A percentile compares a stretch with the other conserved stretches of the same genome.
phyloP scores from a whole-genome alignment of 2,113 vertebrate genomes.

The Mirza zaza region DNA sequence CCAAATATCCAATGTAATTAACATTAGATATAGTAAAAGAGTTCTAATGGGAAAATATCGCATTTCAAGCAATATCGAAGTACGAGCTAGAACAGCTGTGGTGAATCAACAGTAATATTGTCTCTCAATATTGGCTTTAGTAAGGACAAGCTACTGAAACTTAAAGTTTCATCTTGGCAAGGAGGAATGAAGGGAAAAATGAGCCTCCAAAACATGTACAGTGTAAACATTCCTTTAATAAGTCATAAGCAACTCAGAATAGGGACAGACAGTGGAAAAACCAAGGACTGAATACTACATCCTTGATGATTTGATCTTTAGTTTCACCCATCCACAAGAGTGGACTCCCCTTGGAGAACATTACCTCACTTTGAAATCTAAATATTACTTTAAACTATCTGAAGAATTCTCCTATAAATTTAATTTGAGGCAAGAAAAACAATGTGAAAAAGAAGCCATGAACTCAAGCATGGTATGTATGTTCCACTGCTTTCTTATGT shows the following conservation, averaged over 20 bases:
- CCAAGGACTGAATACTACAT: background rate
- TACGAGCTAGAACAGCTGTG: background rate
- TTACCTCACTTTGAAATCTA: background rate
- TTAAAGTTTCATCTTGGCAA: background rate
- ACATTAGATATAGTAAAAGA: background rate
- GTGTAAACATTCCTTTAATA: background rate
- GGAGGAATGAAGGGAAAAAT: background rate
- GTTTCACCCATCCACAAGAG: background rate
- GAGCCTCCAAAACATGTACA: background rate
- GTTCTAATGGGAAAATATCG: background rate
- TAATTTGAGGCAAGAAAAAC: background rate
- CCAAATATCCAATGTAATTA: background rate
- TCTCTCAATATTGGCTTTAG: background rate
- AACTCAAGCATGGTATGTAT: background rate
- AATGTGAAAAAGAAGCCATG: background rate
- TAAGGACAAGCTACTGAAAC: background rate
- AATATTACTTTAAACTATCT: conserved; percentile 76
- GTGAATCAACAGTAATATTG: background rate
- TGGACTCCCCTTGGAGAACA: background rate
- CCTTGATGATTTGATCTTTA: background rate
- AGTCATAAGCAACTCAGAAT: background rate
- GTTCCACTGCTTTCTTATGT: background rate
- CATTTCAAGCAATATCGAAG: background rate
- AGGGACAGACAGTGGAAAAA: too few relatives aligned
- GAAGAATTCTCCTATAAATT: conserved; percentile 30